These are phyloP conservation scores for Chiloscyllium plagiosum DNA, from an alignment of 2,113 vertebrate species.

Conservation along the genomic window DNA sequence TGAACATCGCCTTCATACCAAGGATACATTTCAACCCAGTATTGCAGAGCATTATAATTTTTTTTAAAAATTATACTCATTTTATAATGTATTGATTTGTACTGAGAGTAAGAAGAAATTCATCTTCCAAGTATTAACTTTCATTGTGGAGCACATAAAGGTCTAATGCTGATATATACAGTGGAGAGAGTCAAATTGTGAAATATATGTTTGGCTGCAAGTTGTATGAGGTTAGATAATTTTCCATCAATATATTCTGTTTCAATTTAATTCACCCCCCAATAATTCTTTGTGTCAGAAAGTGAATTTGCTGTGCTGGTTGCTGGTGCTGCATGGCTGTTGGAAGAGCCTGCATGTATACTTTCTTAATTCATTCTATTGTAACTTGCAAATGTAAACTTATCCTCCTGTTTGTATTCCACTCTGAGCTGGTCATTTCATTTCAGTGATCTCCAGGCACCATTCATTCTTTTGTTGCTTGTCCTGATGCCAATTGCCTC, in stretches of 20 bases:
- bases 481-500: not conserved
- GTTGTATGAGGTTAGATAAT: not conserved
- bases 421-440: not conserved
- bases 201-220: not conserved
- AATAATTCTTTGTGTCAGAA: not conserved
- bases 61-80: not conserved
- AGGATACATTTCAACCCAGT: not conserved
- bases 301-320: not conserved
- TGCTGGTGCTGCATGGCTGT: not conserved
- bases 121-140: not conserved
- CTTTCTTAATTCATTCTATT: not conserved
- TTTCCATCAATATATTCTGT: not conserved
- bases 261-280: not conserved
- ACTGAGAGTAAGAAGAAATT: not conserved
- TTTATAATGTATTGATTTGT: not conserved
- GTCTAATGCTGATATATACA: too few species aligned
- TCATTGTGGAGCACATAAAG: not conserved
- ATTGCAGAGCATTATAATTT: not conserved
- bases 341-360: not conserved
- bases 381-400: not conserved
- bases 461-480: not conserved
- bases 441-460: not conserved
- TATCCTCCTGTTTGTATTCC: not conserved
- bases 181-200: not conserved
- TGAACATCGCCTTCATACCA: too few species aligned